A percentile compares a stretch with the other conserved stretches of the same genome.
These are phyloP conservation scores for Labeo rohita DNA, from an alignment of 2,113 vertebrate genomes.

Conservation along the genomic window DNA sequence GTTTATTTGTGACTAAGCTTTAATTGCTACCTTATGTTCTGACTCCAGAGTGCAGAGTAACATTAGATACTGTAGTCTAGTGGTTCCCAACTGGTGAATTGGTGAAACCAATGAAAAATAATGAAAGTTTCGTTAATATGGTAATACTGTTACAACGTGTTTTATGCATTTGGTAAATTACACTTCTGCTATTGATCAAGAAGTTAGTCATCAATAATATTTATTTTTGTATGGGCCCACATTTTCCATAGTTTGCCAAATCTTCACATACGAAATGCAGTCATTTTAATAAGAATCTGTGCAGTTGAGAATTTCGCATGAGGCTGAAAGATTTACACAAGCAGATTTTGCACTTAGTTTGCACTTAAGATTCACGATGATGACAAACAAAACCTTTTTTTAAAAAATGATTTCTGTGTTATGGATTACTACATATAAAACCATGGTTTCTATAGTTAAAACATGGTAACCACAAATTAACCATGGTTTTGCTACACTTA, in stretches of 20 bases:
- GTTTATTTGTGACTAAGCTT: constrained; percentile 23
- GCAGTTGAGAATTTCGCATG: not conserved
- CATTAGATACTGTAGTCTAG: not conserved
- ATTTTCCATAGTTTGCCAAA: too few relatives aligned
- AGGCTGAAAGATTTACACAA: not conserved
- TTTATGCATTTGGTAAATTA: not conserved
- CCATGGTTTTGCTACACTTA: too few relatives aligned
- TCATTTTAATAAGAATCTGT: not conserved
- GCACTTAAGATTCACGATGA: too few relatives aligned
- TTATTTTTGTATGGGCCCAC: not conserved
- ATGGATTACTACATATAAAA: not conserved
- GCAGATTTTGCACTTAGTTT: not conserved
- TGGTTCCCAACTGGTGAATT: constrained; percentile 7
- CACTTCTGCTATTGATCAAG: not conserved
- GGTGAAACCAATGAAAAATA: not conserved
- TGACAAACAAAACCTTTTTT: too few relatives aligned
- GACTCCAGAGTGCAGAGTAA: not conserved
- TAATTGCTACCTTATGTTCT: constrained; percentile 28
- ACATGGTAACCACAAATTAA: not conserved
- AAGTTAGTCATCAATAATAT: not conserved
- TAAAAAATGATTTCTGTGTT: too few relatives aligned
- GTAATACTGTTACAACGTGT: not conserved
- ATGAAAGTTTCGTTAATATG: not conserved
- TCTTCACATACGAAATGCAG: too few relatives aligned
- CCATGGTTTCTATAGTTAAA: not conserved